phyloP scores from a whole-genome alignment of 2,797 vertebrate species.

The Sebastes goodei region DNA sequence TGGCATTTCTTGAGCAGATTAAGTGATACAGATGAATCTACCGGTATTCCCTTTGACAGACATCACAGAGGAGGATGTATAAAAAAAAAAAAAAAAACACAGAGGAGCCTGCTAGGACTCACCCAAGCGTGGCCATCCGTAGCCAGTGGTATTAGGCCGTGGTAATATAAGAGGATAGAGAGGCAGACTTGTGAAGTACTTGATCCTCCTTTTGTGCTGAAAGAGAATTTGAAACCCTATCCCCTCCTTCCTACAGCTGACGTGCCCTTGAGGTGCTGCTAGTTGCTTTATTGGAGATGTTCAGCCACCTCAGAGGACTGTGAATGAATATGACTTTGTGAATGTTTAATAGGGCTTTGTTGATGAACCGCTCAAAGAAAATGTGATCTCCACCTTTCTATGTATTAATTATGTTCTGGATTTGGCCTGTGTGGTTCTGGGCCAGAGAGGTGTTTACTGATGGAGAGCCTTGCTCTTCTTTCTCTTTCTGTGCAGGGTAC shows the following conservation, averaged over 20 bases:
- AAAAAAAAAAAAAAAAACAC: neutral
- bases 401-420: neutral
- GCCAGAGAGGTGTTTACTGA: neutral
- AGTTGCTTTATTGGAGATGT: neutral
- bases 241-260: neutral
- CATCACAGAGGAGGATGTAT: neutral
- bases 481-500: conserved; percentile 84
- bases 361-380: neutral
- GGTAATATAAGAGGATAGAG: neutral
- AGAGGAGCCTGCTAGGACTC: neutral
- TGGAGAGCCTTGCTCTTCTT: neutral
- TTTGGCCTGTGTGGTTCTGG: neutral
- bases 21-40: conserved; percentile 14
- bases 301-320: neutral
- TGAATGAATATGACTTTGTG: neutral
- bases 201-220: conserved; percentile 14
- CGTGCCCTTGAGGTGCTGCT: neutral
- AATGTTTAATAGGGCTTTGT: neutral
- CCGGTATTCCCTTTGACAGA: conserved; percentile 31
- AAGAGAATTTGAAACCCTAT: neutral
- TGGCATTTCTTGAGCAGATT: conserved; percentile 7
- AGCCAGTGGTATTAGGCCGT: neutral
- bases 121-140: neutral
- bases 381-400: neutral
- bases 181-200: neutral